Evolutionary conservation across 53 echinoderm and acorn worm species (phyloP), one percentile per base, ranked within the genome.

Genomic region (Henricia sp.): DNA sequence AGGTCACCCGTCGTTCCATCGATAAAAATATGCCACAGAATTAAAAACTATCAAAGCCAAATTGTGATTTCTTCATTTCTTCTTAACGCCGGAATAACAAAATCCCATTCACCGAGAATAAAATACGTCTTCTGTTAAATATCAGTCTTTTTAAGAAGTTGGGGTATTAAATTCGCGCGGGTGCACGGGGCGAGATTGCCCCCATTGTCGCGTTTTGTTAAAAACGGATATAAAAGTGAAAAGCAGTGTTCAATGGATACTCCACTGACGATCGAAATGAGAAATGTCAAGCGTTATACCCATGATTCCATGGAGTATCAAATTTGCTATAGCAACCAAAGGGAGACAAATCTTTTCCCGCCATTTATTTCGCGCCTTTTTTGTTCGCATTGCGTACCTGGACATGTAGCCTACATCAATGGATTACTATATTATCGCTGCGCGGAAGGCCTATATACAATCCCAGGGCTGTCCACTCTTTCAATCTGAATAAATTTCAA

Each of bases 1-100:
- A 73, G 73, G 73, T 73, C 73, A 73, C 35, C 37, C 48, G 2
- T 33, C 51, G 19, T 71, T 42, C 23, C n/a, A 52, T 53, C 73
- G 27, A 48, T 24, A 10, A 72, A 29, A 73, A 54, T 12, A 73
- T 73, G 35, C 73, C 35, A 2, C 53, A 19, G 23, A 36, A 34
- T 50, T 73, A 52, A 50, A 53, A 73, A 30, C 54, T 73, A 73
- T 73, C 54, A 73, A 54, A 12, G 20, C n/a, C 20, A 37, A 73
- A 52, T 52, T 24, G 14, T 52, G 35, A 35, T n/a, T n/a, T n/a
- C n/a, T n/a, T n/a, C n/a, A n/a, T n/a, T n/a, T n/a, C n/a, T n/a
- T 28, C 50, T 33, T 21, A 34, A 30, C 54, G 2, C 28, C 35
- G 38, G 38, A 68, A 32, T 34, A 30, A 32, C n/a, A 60, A 32